A percentile compares a stretch with the other conserved stretches of the same genome.
Conservation (phyloP, 2,797 vertebrate species). For the Chloroceryle amazona region DNA sequence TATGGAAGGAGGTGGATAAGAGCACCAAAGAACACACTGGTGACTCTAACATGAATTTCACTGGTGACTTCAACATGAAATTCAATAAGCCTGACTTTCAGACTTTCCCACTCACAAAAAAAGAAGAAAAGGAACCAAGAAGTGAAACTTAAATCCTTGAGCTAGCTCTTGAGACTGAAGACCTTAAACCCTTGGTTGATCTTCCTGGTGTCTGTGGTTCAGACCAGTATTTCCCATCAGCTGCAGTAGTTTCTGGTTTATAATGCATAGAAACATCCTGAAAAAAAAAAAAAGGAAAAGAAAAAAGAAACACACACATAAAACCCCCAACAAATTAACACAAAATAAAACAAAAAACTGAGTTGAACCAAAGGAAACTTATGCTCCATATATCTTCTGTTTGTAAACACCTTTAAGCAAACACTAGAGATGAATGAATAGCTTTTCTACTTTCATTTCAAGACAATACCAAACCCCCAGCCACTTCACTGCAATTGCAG, state of each 20-base stretch:
- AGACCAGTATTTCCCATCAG: not conserved
- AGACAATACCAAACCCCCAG: conserved; percentile 33
- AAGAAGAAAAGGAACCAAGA: not conserved
- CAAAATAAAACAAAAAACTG: not conserved
- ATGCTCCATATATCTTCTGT: not conserved
- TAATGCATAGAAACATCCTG: not conserved
- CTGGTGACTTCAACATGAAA: not conserved
- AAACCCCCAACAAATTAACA: too few species aligned
- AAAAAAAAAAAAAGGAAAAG: not conserved
- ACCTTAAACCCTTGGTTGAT: not conserved
- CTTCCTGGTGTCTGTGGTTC: not conserved
- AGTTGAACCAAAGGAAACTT: conserved; percentile 15
- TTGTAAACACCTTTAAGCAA: conserved; percentile 68
- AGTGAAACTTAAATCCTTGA: not conserved
- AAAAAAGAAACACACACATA: not conserved
- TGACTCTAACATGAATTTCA: not conserved
- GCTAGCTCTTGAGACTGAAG: not conserved
- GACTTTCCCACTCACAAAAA: not conserved
- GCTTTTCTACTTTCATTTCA: conserved; percentile 38
- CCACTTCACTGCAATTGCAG: not conserved
- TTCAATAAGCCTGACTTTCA: not conserved
- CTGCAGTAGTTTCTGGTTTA: not conserved
- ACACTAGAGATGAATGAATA: conserved; percentile 37
- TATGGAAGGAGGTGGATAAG: not conserved
- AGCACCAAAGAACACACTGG: not conserved